These are phyloP conservation scores for Aptenodytes forsteri DNA, from an alignment of 2,113 vertebrate genomes.

Conservation along the genomic window DNA sequence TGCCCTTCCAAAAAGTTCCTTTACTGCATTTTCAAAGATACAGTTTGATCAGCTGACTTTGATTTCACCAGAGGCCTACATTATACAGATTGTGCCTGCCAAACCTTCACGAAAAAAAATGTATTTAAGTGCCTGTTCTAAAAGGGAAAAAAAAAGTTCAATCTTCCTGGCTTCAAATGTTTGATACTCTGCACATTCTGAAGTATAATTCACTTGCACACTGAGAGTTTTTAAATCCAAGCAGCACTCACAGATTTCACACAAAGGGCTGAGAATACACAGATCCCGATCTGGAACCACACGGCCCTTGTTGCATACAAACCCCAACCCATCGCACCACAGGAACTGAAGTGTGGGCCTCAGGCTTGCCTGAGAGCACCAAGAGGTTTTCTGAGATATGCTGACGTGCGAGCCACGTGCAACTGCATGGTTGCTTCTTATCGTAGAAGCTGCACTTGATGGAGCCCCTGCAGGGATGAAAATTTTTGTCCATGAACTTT, in stretches of 20 bases:
- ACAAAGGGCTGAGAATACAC: not conserved
- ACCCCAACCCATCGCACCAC: not conserved
- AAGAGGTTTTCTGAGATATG: not conserved
- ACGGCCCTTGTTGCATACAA: not conserved
- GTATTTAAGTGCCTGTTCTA: not conserved
- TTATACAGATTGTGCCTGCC: not conserved
- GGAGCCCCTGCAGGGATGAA: not conserved
- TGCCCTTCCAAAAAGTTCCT: not conserved
- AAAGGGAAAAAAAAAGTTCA: not conserved
- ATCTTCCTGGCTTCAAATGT: not conserved
- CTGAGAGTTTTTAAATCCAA: not conserved
- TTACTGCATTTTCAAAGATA: not conserved
- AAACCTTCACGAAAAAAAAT: not conserved
- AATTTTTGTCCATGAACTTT: not conserved
- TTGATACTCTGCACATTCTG: not conserved
- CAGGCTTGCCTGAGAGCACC: not conserved
- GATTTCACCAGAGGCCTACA: not conserved
- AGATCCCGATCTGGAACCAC: not conserved
- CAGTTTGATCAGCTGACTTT: not conserved
- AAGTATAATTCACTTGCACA: not conserved
- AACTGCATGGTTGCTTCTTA: not conserved
- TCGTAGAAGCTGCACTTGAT: not conserved
- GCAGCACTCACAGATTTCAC: not conserved
- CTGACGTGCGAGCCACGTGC: accelerated
- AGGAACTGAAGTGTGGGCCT: not conserved